Conservation (phyloP, 2,113 vertebrate species). For the Drymodes brunneopygia region DNA sequence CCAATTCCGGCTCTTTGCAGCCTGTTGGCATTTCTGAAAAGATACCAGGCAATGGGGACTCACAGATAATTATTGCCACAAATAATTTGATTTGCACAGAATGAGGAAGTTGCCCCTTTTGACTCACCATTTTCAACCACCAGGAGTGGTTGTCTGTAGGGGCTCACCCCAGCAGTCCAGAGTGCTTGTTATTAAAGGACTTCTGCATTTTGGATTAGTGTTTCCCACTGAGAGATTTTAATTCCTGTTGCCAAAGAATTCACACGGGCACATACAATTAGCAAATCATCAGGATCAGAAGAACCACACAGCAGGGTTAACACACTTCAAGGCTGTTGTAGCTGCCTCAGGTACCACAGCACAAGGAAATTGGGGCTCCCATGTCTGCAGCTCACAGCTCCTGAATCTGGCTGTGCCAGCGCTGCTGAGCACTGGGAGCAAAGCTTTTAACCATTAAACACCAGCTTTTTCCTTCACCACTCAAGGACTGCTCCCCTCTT, state of each 20-base stretch:
- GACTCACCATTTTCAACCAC: background rate
- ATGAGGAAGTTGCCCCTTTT: background rate
- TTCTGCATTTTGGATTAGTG: slow-evolving; percentile 36
- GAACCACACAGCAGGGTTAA: background rate
- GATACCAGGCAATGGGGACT: slow-evolving; percentile 7
- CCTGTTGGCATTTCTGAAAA: slow-evolving; percentile 8
- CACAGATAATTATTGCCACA: background rate
- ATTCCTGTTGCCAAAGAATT: background rate
- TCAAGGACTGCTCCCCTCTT: background rate
- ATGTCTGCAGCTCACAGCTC: background rate
- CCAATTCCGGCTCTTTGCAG: background rate
- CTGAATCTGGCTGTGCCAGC: background rate
- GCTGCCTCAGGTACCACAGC: background rate
- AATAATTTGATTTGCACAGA: background rate
- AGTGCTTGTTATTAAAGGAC: slow-evolving; percentile 31
- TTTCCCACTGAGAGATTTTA: slow-evolving; percentile 10
- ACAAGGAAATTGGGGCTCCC: background rate
- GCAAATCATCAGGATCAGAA: background rate
- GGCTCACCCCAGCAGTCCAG: slow-evolving; percentile 61
- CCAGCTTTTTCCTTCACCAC: slow-evolving; percentile 1
- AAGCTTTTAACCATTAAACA: background rate
- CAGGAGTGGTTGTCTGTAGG: background rate
- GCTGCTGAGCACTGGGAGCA: background rate
- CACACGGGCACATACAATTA: background rate
- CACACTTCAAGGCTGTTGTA: background rate